Conservation (phyloP, 2,113 vertebrate genomes). For the Centropristis striata region DNA sequence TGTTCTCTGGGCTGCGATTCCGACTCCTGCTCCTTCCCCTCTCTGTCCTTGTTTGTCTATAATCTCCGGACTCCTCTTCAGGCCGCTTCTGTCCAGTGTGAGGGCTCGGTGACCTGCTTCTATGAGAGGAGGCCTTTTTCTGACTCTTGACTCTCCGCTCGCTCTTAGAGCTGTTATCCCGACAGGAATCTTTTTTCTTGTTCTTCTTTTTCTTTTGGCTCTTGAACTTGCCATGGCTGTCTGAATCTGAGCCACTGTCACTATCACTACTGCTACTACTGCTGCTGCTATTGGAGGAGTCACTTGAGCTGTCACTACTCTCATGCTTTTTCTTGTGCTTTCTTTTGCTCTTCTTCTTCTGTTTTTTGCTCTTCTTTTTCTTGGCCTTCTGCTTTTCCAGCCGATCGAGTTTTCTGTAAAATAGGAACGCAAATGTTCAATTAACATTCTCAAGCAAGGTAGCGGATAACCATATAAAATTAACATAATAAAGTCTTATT, state of each 20-base stretch:
- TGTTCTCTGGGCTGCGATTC: constrained; percentile 69
- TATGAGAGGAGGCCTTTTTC: constrained; percentile 72
- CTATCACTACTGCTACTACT: constrained; percentile 69
- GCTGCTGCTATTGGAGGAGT: constrained; percentile 80
- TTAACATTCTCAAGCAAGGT: neutral
- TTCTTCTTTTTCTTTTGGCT: constrained; percentile 86
- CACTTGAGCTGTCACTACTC: constrained; percentile 75
- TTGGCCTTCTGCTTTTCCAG: constrained; percentile 93
- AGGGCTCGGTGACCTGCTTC: constrained; percentile 81
- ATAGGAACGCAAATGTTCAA: constrained; percentile 7
- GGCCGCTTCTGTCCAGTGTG: constrained; percentile 51
- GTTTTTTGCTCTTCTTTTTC: constrained; percentile 92
- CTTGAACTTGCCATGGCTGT: constrained; percentile 80
- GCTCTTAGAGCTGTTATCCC: constrained; percentile 84
- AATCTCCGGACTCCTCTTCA: constrained; percentile 75
- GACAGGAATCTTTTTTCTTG: constrained; percentile 87
- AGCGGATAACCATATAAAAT: neutral
- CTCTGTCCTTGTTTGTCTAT: constrained; percentile 62
- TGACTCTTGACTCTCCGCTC: constrained; percentile 84
- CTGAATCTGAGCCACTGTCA: constrained; percentile 86
- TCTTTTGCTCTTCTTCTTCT: constrained; percentile 87
- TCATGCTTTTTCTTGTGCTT: constrained; percentile 90
- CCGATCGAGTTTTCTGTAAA: constrained; percentile 93
- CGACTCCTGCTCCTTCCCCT: constrained; percentile 79
- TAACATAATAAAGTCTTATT: neutral